These are phyloP conservation scores for Marasmarcha lunaedactyla DNA, from an alignment of 2,888 invertebrate genomes.

Conservation along the genomic window DNA sequence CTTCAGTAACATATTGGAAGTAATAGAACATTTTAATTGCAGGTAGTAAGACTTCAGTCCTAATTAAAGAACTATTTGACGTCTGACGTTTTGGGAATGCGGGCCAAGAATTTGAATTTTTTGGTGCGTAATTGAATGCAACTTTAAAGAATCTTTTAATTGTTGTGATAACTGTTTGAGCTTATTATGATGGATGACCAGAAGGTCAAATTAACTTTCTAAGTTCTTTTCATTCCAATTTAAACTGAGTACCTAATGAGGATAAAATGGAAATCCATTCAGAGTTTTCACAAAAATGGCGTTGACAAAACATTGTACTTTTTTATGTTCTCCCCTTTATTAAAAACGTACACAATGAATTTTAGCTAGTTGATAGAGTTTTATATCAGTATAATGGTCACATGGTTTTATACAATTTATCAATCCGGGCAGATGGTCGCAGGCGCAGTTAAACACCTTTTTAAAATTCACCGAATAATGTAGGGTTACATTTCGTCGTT, in stretches of 20 bases:
- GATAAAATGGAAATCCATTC: neutral
- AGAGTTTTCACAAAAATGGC: neutral
- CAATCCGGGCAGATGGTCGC: constrained; percentile 62
- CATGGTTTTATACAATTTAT: constrained; percentile 59
- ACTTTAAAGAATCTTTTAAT: too few species aligned
- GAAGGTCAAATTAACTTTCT: too few species aligned
- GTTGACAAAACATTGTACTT: neutral
- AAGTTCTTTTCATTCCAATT: too few species aligned
- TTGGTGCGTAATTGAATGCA: too few species aligned
- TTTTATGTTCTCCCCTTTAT: constrained; percentile 22
- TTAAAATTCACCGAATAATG: constrained; percentile 47
- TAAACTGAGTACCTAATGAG: too few species aligned
- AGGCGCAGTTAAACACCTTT: constrained; percentile 58
- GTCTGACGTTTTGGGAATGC: too few species aligned
- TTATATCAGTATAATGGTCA: constrained; percentile 32
- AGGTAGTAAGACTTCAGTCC: too few species aligned
- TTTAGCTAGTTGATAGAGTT: constrained; percentile 10
- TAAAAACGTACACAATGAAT: constrained; percentile 24
- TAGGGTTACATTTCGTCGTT: constrained; percentile 54
- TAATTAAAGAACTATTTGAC: too few species aligned
- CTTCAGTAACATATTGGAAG: constrained; percentile 13
- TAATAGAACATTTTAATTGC: too few species aligned
- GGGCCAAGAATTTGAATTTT: too few species aligned
- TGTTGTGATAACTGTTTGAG: too few species aligned
- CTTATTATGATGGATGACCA: too few species aligned